Percentiles rank a stretch among this genome's conserved stretches.
phyloP scores from a whole-genome alignment of 1,140 invertebrate genomes.

The Paraescarpia echinospica region DNA sequence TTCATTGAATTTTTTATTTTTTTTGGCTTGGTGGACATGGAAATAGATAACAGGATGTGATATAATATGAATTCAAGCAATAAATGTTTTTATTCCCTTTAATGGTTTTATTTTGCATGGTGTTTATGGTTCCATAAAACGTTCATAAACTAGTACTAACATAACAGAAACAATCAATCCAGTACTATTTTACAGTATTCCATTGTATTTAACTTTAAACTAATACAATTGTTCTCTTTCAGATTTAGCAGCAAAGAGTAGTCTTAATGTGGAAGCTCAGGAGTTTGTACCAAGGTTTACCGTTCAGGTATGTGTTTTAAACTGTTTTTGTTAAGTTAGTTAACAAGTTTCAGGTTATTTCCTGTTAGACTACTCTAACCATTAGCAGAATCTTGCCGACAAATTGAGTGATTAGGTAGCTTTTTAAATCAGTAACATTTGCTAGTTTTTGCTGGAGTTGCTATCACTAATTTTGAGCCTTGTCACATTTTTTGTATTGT shows the following conservation, averaged over 20 bases:
- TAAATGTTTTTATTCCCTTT: too few relatives aligned
- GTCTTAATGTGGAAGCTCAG: not conserved
- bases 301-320: not conserved
- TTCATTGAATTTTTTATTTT: too few relatives aligned
- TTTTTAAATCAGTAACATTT: too few relatives aligned
- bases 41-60: too few relatives aligned
- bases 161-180: not conserved
- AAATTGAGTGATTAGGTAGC: too few relatives aligned
- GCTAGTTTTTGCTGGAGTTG: too few relatives aligned
- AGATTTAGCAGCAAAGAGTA: not conserved
- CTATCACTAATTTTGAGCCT: too few relatives aligned
- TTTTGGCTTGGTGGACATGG: too few relatives aligned
- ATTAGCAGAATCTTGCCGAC: too few relatives aligned
- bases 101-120: not conserved
- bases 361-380: too few relatives aligned
- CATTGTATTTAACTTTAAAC: not conserved
- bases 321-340: not conserved
- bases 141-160: not conserved
- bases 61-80: too few relatives aligned
- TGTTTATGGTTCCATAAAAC: not conserved
- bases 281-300: not conserved
- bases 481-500: too few relatives aligned
- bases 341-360: not conserved
- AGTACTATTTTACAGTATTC: not conserved
- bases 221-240: not conserved